Evolutionary conservation across 2,113 vertebrate genomes (phyloP), one percentile per base, ranked within the genome.

Genomic region (Malurus melanocephalus): DNA sequence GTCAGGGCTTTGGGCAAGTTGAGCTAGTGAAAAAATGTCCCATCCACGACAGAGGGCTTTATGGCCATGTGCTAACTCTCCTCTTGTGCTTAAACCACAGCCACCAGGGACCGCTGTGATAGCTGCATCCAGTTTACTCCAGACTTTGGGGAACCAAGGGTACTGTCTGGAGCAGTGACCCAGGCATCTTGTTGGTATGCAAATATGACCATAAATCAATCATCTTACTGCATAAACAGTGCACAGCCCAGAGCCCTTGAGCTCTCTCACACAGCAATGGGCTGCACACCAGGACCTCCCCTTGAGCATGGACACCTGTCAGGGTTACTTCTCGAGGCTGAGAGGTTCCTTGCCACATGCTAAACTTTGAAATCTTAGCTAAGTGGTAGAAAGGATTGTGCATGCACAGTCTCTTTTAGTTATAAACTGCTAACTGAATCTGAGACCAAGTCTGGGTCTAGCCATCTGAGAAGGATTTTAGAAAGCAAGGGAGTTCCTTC

Each of bases 1-100:
- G 14, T 65, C 1, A 5, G 14, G 8, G 13, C 12, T 66, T 66
- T 66, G 15, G 19, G 69, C 13, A 87, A 68, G 6, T 9, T 62
- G 16, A 38, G 22, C 22, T 57, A 78, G 11, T 40, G 14, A 38
- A 51, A 80, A 32, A 7, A 22, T 35, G 14, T 22, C 24, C 24
- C 20, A n/a, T 6, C 10, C 30, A 23, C 0, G 2, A n/a, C n/a
- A 61, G 11, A 4, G 10, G 23, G 3, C 9, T 10, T 45, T 52
- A 42, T 10, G 16, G 38, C 24, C 30, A 9, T 3, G 7, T 26
- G 17, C 52, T 66, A 24, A 24, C 17, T 51, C 71, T 27, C 28
- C 28, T 57, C 52, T 42, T 14, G 52, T 57, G 26, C 27, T 65
- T n/a, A 57, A 57, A 35, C 59, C 38, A 43, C 68, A 72, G 24